These are phyloP conservation scores for Girardinichthys multiradiatus DNA, from an alignment of 2,113 vertebrate species.

Conservation along the genomic window DNA sequence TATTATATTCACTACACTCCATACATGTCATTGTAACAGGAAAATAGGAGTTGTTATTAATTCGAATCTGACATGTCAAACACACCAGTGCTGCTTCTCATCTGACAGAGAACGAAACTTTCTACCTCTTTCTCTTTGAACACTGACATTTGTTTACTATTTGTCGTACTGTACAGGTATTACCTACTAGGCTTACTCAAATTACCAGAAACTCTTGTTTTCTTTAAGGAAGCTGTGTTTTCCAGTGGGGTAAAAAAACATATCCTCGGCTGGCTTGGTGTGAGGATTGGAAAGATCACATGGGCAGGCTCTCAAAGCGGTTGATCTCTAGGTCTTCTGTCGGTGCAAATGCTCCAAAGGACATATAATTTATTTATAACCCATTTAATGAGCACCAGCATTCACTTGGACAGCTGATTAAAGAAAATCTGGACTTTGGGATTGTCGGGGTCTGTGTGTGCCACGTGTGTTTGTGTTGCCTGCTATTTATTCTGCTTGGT, in stretches of 20 bases:
- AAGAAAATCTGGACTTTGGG: background rate
- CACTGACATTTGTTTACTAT: too few species aligned
- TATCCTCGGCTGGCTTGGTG: background rate
- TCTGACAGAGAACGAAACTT: too few species aligned
- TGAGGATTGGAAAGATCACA: background rate
- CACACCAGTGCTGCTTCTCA: too few species aligned
- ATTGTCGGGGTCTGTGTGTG: too few species aligned
- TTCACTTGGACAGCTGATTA: background rate
- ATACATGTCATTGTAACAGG: too few species aligned
- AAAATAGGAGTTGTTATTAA: too few species aligned
- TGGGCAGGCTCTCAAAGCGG: constrained; percentile 1
- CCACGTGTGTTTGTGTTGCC: too few species aligned
- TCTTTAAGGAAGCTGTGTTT: background rate
- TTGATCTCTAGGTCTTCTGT: constrained; percentile 2
- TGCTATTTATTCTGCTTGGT: too few species aligned
- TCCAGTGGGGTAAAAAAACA: background rate
- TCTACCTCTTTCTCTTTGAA: too few species aligned
- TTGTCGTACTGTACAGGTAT: too few species aligned
- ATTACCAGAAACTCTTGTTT: constrained; percentile 5
- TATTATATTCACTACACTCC: too few species aligned
- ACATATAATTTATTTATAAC: background rate
- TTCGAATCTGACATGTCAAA: too few species aligned
- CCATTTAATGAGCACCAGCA: constrained; percentile 1
- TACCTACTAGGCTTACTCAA: constrained; percentile 1
- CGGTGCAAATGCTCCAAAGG: background rate